Evolutionary conservation across 2,888 invertebrate genomes (phyloP).

Genomic region (Glaucopsyche alexis): DNA sequence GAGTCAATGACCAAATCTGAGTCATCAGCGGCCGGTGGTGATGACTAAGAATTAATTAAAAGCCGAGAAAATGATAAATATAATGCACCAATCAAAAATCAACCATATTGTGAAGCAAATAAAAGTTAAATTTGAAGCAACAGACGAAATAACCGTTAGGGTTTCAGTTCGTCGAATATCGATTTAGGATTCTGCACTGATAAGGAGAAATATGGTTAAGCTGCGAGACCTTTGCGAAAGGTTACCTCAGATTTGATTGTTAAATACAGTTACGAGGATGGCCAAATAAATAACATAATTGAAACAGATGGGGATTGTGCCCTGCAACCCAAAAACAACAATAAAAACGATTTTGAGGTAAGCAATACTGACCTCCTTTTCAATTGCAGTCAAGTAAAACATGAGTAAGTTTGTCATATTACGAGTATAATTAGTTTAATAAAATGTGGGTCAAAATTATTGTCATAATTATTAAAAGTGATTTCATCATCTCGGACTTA

Average conservation of each 20-base stretch:
- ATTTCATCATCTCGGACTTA: background rate
- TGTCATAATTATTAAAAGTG: background rate
- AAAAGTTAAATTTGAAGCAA: constrained; percentile 47
- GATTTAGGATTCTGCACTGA: constrained; percentile 59
- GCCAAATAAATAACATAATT: constrained; percentile 10
- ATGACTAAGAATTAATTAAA: constrained; percentile 77
- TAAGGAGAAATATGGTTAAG: constrained; percentile 21
- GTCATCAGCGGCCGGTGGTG: constrained; percentile 66
- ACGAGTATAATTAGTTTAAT: background rate
- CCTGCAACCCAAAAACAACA: background rate
- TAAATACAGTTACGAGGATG: background rate
- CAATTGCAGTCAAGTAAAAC: background rate
- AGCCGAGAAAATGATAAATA: constrained; percentile 54
- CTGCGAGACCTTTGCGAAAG: background rate
- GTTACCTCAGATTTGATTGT: constrained; percentile 14
- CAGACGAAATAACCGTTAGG: constrained; percentile 56
- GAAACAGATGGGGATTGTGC: background rate
- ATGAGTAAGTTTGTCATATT: background rate
- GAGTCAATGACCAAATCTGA: constrained; percentile 53
- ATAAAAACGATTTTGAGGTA: background rate
- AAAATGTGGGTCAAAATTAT: background rate
- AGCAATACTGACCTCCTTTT: background rate
- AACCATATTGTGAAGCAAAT: constrained; percentile 45
- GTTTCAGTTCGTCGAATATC: constrained; percentile 56
- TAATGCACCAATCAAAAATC: constrained; percentile 44